Evolutionary conservation across 2,888 invertebrate species (phyloP).

Genomic region (Helobdella robusta): DNA sequence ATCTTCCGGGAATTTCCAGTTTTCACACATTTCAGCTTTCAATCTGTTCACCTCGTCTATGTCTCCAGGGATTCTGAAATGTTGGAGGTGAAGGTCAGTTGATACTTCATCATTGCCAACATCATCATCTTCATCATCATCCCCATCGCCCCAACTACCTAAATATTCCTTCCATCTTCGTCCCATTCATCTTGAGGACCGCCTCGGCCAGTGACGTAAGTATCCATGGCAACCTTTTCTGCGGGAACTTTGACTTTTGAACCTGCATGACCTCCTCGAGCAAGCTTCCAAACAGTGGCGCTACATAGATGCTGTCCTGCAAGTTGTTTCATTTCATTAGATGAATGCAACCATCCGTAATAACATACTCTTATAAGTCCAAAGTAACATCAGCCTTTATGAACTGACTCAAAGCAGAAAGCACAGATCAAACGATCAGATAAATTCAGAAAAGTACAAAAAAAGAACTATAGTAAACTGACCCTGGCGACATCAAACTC

Average conservation of each 20-base stretch:
- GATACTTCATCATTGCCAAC: too few species aligned
- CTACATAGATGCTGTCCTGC: not conserved
- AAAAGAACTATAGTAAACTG: not conserved
- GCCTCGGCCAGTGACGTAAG: slow-evolving; percentile 18
- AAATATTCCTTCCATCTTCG: slow-evolving; percentile 15
- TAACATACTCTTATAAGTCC: too few species aligned
- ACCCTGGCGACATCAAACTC: slow-evolving; percentile 20
- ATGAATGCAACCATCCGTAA: not conserved
- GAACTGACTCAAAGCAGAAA: too few species aligned
- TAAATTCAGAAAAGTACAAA: too few species aligned
- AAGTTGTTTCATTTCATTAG: not conserved
- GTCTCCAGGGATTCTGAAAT: slow-evolving; percentile 21
- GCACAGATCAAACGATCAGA: too few species aligned
- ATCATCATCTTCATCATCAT: slow-evolving; percentile 13
- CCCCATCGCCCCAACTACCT: not conserved
- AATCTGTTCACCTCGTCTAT: slow-evolving; percentile 20
- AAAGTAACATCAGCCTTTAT: too few species aligned
- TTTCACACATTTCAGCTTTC: slow-evolving; percentile 11
- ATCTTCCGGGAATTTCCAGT: not conserved
- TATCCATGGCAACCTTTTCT: slow-evolving; percentile 11
- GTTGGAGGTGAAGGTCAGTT: too few species aligned
- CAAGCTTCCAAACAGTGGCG: slow-evolving; percentile 17
- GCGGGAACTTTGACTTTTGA: slow-evolving; percentile 1
- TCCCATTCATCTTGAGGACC: slow-evolving; percentile 9
- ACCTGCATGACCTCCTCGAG: slow-evolving; percentile 14